Evolutionary conservation across 2,888 invertebrate species (phyloP), one percentile per base, ranked within the genome.

Genomic region (Trachelus troglodyta): DNA sequence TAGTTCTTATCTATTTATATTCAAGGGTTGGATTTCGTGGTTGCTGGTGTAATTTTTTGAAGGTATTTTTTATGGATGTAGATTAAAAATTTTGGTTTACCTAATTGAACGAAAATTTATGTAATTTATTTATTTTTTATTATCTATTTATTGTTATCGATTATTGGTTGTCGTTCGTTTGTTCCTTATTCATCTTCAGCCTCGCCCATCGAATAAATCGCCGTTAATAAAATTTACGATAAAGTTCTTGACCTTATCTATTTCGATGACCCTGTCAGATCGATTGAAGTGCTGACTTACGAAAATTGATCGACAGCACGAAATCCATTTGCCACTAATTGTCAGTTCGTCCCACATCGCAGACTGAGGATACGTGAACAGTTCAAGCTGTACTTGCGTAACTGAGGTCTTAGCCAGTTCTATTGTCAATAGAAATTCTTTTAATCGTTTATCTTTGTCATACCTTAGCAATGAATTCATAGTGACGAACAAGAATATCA

Each of bases 241-340:
- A 23, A 56, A 56, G 56, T 56, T 56, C 56, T 15, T 56, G 56
- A 56, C 23, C 56, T 56, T 56, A 56, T 56, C 56, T 56, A 56
- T 23, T 56, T 23, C 23, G 56, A 56, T 56, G 56, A 56, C 56
- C 56, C 56, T 23, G 56, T 56, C 56, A 56, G 56, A 56, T 56
- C 56, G 9, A 9, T 9, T 9, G 23, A 56, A 56, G 56, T 56
- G 56, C 23, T 23, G 56, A 23, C 56, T 56, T 56, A 23, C 6
- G 23, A 56, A 56, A 56, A 56, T 56, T 56, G 33, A 71, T 34
- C 31, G 33, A 71, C 71, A 23, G 33, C 34, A 71, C 71, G 71
- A 71, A 71, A 33, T 71, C 31, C 71, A 71, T 71, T 34, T 71
- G 71, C 33, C 71, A 34, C 71, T 34, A 34, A 71, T 71, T 71